These are phyloP conservation scores for Aradus depressus DNA, from an alignment of 2,888 invertebrate species.

Conservation along the genomic window DNA sequence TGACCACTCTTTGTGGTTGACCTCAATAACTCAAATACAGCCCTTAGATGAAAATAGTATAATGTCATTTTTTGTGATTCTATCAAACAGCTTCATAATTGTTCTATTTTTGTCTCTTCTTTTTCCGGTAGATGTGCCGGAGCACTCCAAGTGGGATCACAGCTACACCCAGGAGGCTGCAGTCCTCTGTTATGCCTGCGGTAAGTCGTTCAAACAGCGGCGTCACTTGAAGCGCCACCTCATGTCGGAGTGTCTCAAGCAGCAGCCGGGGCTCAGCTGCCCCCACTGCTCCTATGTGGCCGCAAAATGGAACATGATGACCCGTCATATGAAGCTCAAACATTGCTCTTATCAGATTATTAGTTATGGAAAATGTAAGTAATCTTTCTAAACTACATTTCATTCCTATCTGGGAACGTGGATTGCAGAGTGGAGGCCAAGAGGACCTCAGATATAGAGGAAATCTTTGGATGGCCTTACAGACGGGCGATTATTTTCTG, in stretches of 20 bases:
- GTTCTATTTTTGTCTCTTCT: too few species aligned
- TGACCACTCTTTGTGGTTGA: too few species aligned
- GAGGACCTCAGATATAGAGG: too few species aligned
- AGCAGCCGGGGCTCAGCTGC: slow-evolving; percentile 62
- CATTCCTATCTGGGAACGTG: background rate
- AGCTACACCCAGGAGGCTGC: slow-evolving; percentile 22
- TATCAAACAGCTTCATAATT: too few species aligned
- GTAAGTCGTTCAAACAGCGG: slow-evolving; percentile 24
- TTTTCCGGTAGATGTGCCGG: slow-evolving; percentile 18
- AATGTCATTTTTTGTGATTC: too few species aligned
- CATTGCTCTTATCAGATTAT: slow-evolving; percentile 6
- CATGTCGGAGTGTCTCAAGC: too few species aligned
- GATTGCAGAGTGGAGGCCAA: too few species aligned
- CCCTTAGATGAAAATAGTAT: too few species aligned
- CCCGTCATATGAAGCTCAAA: slow-evolving; percentile 21
- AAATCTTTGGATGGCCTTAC: too few species aligned
- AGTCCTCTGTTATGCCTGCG: slow-evolving; percentile 23
- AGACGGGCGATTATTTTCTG: too few species aligned
- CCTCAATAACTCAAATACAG: too few species aligned
- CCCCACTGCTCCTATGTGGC: slow-evolving; percentile 45
- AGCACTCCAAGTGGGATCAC: slow-evolving; percentile 23
- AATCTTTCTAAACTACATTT: background rate
- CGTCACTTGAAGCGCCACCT: slow-evolving; percentile 25
- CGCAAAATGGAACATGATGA: slow-evolving; percentile 10
- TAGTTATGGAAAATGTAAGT: background rate